These are phyloP conservation scores for Orius laevigatus DNA, from an alignment of 1,140 invertebrate genomes.

Conservation along the genomic window DNA sequence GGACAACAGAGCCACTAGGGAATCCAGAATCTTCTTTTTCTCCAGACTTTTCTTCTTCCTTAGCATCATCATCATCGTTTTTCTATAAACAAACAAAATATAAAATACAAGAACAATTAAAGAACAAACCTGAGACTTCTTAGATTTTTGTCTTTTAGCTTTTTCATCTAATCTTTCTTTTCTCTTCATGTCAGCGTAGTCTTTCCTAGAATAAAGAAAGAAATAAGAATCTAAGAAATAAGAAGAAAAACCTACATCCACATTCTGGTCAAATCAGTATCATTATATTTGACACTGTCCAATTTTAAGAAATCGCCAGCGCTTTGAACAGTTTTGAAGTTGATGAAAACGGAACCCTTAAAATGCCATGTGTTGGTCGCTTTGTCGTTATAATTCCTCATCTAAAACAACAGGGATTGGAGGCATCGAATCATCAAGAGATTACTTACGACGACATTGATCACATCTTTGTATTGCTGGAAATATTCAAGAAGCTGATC, in stretches of 20 bases:
- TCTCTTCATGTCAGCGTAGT: slow-evolving; percentile 54
- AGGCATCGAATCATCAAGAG: not conserved
- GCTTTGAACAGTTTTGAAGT: slow-evolving; percentile 59
- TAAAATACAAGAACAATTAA: not conserved
- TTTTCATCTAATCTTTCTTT: slow-evolving; percentile 31
- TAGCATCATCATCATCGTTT: slow-evolving; percentile 19
- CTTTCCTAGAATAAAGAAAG: slow-evolving; percentile 26
- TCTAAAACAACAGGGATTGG: slow-evolving; percentile 27
- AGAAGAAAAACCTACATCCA: slow-evolving; percentile 40
- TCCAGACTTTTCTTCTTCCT: slow-evolving; percentile 18
- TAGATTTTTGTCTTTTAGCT: not conserved
- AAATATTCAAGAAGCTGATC: slow-evolving; percentile 62
- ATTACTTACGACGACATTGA: slow-evolving; percentile 46
- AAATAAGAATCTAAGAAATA: not conserved
- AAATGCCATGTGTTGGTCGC: slow-evolving; percentile 47
- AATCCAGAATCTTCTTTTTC: slow-evolving; percentile 26
- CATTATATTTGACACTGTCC: slow-evolving; percentile 52
- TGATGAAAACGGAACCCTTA: slow-evolving; percentile 80
- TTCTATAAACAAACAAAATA: not conserved
- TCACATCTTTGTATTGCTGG: slow-evolving; percentile 47
- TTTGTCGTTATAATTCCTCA: slow-evolving; percentile 52
- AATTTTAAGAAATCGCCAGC: slow-evolving; percentile 46
- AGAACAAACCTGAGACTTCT: not conserved
- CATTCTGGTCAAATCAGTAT: slow-evolving; percentile 47
- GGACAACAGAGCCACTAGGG: slow-evolving; percentile 50